Base-by-base conservation (phyloP, 2,888 invertebrate genomes). In the Operophtera brumata region DNA sequence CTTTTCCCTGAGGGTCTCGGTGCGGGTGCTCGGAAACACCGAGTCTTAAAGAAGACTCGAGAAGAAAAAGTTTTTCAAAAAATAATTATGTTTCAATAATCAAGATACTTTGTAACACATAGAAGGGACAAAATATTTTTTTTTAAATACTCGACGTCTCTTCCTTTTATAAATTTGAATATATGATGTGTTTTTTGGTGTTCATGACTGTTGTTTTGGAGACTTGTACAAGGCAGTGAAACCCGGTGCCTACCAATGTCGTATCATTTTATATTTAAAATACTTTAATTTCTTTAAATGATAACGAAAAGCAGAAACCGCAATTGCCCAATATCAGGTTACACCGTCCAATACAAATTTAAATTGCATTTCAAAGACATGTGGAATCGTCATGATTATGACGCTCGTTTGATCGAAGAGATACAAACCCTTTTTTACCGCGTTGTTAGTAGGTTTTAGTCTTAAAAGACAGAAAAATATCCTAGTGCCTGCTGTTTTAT, bases 301-400 rank as follows among this genome's bases (percentile, higher is more conserved):
- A 20, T 25, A 42, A 35, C 9, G 6, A 9, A 41, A 41, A 32
- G n/a, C 12, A 40, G n/a, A 34, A 26, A 20, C 36, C 36, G 35
- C 30, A 13, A 46, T 52, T 41, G 28, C 36, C 25, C 32, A 43
- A 43, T 53, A 53, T 47, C 47, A 47, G 46, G 35, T 46, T 52
- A 52, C 52, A 41, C 30, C 20, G 25, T 37, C 37, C 13, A 26
- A 47, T 43, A 43, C 43, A 42, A 25, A 53, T 47, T 47, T 25
- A 39, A 43, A 53, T 47, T 47, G 47, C 20, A 47, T 41, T 26
- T 47, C 32, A 43, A 52, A 54, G 42, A 47, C 47, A 43, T 47
- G 47, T 40, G 37, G 34, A 47, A 26, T 44, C 37, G 37, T 47
- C 14, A 47, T 14, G 20, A n/a, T 47, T 28, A 47, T 14, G 20